phyloP scores from a whole-genome alignment of 2,797 vertebrate genomes.

The Melanotaenia boesemani region DNA sequence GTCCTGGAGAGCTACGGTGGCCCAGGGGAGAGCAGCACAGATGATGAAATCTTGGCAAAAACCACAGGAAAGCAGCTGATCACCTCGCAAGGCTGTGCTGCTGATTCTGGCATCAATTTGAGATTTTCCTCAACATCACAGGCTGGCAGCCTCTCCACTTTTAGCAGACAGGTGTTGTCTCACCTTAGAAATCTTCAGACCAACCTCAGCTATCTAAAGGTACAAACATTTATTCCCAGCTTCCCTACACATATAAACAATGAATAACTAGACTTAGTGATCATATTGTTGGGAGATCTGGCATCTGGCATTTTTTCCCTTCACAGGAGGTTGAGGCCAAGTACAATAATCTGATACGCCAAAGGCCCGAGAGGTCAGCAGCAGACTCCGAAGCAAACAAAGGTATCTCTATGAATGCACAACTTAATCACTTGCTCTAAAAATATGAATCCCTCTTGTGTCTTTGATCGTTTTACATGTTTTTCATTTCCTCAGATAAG shows the following conservation, averaged over 20 bases:
- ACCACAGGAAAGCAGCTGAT: slow-evolving; percentile 80
- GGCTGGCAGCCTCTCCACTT: slow-evolving; percentile 84
- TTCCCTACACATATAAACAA: too few species aligned
- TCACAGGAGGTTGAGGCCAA: slow-evolving; percentile 83
- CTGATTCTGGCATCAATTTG: slow-evolving; percentile 84
- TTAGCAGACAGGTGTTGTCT: slow-evolving; percentile 90
- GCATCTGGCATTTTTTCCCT: slow-evolving; percentile 4
- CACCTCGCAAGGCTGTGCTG: slow-evolving; percentile 83
- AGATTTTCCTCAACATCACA: slow-evolving; percentile 83
- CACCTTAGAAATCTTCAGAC: slow-evolving; percentile 92
- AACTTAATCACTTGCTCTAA: not conserved
- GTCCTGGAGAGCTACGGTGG: slow-evolving; percentile 90
- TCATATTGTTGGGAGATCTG: not conserved
- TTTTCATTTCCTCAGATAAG: slow-evolving; percentile 72
- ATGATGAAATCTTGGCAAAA: slow-evolving; percentile 86
- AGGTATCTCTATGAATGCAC: slow-evolving; percentile 80
- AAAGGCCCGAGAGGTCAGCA: slow-evolving; percentile 89
- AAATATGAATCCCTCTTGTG: not conserved
- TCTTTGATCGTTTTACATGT: slow-evolving; percentile 27
- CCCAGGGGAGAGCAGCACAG: slow-evolving; percentile 93
- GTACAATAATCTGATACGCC: slow-evolving; percentile 86
- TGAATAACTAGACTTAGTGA: not conserved
- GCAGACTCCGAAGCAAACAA: slow-evolving; percentile 86
- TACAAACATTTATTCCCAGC: slow-evolving; percentile 55
- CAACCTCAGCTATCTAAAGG: slow-evolving; percentile 93